Evolutionary conservation across 2,888 invertebrate genomes (phyloP), one percentile per base, ranked within the genome.

Genomic region (Xylota sylvarum): DNA sequence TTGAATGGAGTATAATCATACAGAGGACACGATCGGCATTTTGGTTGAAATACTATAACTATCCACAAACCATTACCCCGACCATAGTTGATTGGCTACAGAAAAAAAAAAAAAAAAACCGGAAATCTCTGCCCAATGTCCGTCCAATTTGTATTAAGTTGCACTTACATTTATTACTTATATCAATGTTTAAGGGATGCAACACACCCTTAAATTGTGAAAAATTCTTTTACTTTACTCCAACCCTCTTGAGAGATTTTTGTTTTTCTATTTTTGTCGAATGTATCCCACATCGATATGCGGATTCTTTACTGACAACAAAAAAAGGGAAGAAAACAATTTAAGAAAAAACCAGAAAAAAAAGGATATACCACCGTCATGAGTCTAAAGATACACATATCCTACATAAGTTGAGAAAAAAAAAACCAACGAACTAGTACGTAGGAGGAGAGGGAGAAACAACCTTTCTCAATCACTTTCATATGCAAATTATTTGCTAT

Each of bases 381-480:
- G n/a, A 40, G 40, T 40, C 43, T 69, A 52, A 46, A 27, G 48
- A 69, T 19, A 46, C 37, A 19, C 30, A 40, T 43, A 64, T 69
- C 43, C 62, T 70, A 40, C 56, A 76, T 23, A 14, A 46, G 9
- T 35, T 23, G 9, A 2, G 23, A 43, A 40, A 55, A 27, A 52
- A 50, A 79, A 55, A 12, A n/a, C n/a, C n/a, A n/a, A n/a, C n/a
- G n/a, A n/a, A n/a, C n/a, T n/a, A n/a, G n/a, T n/a, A n/a, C 32
- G 30, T 7, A 52, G 7, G 6, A 32, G 19, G 35, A 37, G 14
- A 60, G 62, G 82, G 82, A 23, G 82, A 85, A 69, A 82, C 77
- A 86, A 82, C 82, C 86, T 86, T 86, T 86, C 82, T 86, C 86
- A 86, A 86, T 86, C 86, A 86, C 86, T 86, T 86, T 86, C 86